Evolutionary conservation across 2,888 invertebrate species (phyloP).

Genomic region (Drosophila birchii): DNA sequence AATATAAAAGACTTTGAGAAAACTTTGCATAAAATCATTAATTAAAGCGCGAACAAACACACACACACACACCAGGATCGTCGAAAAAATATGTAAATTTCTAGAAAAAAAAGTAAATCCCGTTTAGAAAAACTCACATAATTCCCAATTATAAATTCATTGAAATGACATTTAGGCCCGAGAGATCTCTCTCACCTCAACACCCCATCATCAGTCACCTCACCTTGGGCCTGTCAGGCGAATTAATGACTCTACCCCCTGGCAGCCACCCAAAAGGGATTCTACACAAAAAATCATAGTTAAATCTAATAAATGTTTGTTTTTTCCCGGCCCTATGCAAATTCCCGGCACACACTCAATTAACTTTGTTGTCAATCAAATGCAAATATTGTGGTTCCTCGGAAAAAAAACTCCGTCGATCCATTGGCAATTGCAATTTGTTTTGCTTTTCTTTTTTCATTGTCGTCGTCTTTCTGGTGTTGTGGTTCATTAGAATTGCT

Average conservation of each 20-base stretch:
- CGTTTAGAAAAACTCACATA: conserved; percentile 51
- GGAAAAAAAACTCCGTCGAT: conserved; percentile 18
- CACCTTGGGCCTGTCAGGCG: conserved; percentile 43
- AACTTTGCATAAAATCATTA: conserved; percentile 81
- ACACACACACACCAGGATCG: conserved; percentile 53
- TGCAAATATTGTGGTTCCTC: conserved; percentile 76
- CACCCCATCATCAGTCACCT: conserved; percentile 69
- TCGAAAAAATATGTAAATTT: conserved; percentile 66
- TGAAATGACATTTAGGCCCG: conserved; percentile 77
- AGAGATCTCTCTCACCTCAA: conserved; percentile 55
- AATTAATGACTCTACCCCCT: conserved; percentile 62
- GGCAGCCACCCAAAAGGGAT: conserved; percentile 34
- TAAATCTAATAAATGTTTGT: conserved; percentile 76
- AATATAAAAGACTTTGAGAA: conserved; percentile 42
- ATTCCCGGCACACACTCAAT: conserved; percentile 73
- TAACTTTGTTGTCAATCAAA: conserved; percentile 81
- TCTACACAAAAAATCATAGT: conserved; percentile 50
- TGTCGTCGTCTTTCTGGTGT: conserved; percentile 27
- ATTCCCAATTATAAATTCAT: conserved; percentile 77
- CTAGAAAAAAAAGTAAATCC: conserved; percentile 35
- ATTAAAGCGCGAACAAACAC: conserved; percentile 58
- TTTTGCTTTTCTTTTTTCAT: conserved; percentile 40
- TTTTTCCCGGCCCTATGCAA: conserved; percentile 61
- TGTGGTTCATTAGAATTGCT: conserved; percentile 81
- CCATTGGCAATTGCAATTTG: conserved; percentile 67